Percentiles rank a stretch among this genome's conserved stretches.
Conservation (phyloP, 2,888 invertebrate genomes). For the Drosophila meridiana region DNA sequence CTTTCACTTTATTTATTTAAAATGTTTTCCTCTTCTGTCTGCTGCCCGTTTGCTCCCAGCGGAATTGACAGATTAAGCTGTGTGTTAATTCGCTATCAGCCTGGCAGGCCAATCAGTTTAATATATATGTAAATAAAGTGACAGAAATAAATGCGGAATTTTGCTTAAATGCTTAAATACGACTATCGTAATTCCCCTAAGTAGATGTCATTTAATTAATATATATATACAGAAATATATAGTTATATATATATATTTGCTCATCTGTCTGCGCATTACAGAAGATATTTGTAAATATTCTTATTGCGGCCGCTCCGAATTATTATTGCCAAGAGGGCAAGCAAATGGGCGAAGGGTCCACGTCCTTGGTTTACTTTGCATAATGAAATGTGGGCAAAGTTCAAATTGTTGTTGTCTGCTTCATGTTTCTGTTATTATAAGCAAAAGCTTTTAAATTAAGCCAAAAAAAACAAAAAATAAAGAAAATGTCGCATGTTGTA, state of each 20-base stretch:
- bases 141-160: not conserved
- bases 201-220: not conserved
- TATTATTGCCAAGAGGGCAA: slow-evolving; percentile 2
- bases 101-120: not conserved
- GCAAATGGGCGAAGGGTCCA: not conserved
- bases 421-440: slow-evolving; percentile 10
- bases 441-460: slow-evolving; percentile 16
- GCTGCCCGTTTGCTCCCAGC: not conserved
- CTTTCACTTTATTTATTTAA: not conserved
- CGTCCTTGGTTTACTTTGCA: slow-evolving; percentile 56
- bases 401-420: slow-evolving; percentile 10
- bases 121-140: not conserved
- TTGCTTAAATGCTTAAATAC: not conserved
- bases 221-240: not conserved
- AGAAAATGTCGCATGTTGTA: slow-evolving; percentile 1
- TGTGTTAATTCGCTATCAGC: not conserved
- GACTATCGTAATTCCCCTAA: not conserved
- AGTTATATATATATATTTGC: not conserved
- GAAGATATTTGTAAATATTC: slow-evolving; percentile 4
- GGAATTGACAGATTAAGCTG: slow-evolving; percentile 1
- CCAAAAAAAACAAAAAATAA: not conserved
- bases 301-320: not conserved
- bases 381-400: slow-evolving; percentile 65
- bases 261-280: not conserved
- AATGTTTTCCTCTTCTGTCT: not conserved